These are phyloP conservation scores for Hipposideros armiger DNA, from an alignment of 2,113 vertebrate species.

Conservation along the genomic window DNA sequence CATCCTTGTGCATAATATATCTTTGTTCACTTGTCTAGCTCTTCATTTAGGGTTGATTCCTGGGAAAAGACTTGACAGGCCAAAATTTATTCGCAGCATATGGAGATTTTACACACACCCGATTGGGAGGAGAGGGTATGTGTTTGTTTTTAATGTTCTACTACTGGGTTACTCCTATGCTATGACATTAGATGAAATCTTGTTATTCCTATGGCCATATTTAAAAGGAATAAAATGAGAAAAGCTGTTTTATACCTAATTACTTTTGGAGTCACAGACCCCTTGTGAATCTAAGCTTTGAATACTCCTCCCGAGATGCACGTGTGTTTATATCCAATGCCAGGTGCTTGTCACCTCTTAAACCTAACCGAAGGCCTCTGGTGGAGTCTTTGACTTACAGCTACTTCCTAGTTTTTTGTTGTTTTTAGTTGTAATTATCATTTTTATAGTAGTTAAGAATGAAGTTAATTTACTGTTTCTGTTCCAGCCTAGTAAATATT, in stretches of 20 bases:
- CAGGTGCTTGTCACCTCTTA: not conserved
- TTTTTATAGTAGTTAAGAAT: slow-evolving; percentile 9
- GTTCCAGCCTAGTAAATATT: not conserved
- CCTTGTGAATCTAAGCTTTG: not conserved
- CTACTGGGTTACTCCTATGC: not conserved
- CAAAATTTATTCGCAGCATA: not conserved
- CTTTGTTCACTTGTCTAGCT: not conserved
- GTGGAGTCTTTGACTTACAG: not conserved
- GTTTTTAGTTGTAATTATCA: not conserved
- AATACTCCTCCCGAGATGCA: not conserved
- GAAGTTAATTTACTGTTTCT: slow-evolving; percentile 1
- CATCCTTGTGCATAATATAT: not conserved
- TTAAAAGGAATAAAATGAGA: not conserved
- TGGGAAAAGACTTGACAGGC: not conserved
- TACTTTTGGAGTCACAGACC: not conserved
- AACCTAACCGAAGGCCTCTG: not conserved
- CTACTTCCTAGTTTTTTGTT: not conserved
- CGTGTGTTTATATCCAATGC: not conserved
- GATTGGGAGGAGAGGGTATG: not conserved
- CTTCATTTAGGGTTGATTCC: not conserved
- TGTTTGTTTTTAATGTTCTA: slow-evolving; percentile 35
- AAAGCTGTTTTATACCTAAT: not conserved
- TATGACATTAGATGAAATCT: not conserved
- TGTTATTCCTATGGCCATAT: not conserved
- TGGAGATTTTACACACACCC: not conserved